A percentile compares a stretch with the other conserved stretches of the same genome.
These are phyloP conservation scores for Drosophila miranda DNA, from an alignment of 1,140 invertebrate species.

Conservation along the genomic window DNA sequence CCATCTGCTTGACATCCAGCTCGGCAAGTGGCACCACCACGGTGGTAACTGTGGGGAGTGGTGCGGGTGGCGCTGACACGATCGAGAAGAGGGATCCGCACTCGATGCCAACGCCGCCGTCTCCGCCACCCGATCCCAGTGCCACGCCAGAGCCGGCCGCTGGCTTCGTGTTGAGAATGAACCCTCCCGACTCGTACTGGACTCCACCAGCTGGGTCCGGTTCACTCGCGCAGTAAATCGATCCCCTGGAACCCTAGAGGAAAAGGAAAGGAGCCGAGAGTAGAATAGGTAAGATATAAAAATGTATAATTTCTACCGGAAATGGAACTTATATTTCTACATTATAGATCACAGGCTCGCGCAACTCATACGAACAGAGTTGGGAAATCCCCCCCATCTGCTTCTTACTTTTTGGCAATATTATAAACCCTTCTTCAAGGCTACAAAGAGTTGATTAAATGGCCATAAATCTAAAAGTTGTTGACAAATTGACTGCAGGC, in stretches of 20 bases:
- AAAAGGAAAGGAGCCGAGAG: not conserved
- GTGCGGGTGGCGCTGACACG: conserved; percentile 84
- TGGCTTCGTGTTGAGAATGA: conserved; percentile 78
- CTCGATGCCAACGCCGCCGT: conserved; percentile 39
- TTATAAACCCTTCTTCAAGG: no score
- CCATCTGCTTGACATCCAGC: conserved; percentile 76
- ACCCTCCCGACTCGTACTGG: conserved; percentile 82
- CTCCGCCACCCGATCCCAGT: conserved; percentile 8
- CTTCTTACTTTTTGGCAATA: no score
- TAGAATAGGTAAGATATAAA: no score
- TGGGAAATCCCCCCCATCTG: no score
- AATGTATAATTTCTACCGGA: no score
- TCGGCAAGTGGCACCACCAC: conserved; percentile 73
- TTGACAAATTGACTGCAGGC: not conserved
- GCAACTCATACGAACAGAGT: no score
- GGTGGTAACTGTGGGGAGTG: conserved; percentile 62
- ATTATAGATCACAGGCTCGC: no score
- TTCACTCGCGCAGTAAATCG: conserved; percentile 82
- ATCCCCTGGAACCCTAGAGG: conserved; percentile 83
- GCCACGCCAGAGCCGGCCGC: conserved; percentile 31
- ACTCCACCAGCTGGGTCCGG: conserved; percentile 82
- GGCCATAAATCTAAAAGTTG: conserved; percentile 1
- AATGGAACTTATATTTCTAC: no score
- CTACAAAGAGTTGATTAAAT: no score
- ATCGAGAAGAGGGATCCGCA: conserved; percentile 84